Conservation (phyloP, 2,113 vertebrate genomes). For the Ploceus nigricollis region DNA sequence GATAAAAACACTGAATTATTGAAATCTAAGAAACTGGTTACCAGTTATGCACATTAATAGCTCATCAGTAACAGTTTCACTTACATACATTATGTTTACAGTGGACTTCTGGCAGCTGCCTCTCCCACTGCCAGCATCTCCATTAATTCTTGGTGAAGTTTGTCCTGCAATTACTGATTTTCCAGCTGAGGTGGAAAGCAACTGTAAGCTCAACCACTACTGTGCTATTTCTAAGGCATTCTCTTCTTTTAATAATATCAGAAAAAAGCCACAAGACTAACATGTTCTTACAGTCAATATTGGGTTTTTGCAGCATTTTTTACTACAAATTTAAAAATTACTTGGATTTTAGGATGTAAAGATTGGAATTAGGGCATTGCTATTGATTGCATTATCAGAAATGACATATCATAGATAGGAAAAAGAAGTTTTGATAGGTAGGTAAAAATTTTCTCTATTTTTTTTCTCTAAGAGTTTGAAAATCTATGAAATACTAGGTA, state of each 20-base stretch:
- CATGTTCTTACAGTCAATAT: background rate
- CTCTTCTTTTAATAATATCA: background rate
- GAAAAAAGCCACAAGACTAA: background rate
- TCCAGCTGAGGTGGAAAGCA: background rate
- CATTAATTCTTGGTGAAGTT: background rate
- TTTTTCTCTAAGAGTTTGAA: background rate
- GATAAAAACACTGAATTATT: background rate
- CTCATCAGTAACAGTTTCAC: background rate
- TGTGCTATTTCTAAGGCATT: background rate
- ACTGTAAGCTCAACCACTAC: background rate
- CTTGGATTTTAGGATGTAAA: background rate
- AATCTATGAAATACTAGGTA: background rate
- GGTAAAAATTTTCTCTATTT: background rate
- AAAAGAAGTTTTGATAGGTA: background rate
- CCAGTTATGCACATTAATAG: background rate
- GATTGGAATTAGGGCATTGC: background rate
- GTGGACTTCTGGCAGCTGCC: background rate
- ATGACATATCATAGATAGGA: background rate
- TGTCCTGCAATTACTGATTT: background rate
- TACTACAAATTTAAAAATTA: background rate
- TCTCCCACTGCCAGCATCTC: fast-evolving
- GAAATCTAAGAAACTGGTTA: background rate
- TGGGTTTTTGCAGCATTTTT: fast-evolving
- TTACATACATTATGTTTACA: background rate
- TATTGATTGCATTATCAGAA: background rate